Evolutionary conservation across 2,888 invertebrate species (phyloP).

Genomic region (Ecdyonurus torrentis): DNA sequence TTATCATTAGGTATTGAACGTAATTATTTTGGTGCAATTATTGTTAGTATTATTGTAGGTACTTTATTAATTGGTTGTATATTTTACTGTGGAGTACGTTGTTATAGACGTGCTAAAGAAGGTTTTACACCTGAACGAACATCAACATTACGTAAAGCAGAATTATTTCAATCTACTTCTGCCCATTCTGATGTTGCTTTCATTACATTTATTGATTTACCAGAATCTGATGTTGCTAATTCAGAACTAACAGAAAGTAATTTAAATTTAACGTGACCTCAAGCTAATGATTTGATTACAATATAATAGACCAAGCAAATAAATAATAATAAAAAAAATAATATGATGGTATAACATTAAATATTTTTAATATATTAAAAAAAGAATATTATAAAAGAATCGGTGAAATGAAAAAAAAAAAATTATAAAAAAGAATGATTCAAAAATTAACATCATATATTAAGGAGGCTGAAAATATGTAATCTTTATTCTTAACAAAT

Average conservation of each 20-base stretch:
- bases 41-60: constrained; percentile 14
- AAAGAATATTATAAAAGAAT: too few relatives aligned
- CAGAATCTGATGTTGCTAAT: constrained; percentile 6
- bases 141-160: background rate
- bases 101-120: constrained; percentile 9
- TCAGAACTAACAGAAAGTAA: background rate
- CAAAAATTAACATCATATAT: too few relatives aligned
- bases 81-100: constrained; percentile 12
- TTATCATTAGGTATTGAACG: constrained; percentile 16
- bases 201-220: constrained; percentile 14
- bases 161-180: constrained; percentile 10
- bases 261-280: background rate
- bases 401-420: too few relatives aligned
- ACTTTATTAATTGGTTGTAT: constrained; percentile 13
- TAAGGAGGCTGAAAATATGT: too few relatives aligned
- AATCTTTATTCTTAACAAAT: too few relatives aligned
- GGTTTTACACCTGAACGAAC: background rate
- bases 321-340: too few relatives aligned
- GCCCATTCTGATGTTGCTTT: constrained; percentile 13
- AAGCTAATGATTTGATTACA: background rate
- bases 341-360: too few relatives aligned
- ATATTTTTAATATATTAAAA: too few relatives aligned
- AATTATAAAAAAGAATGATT: too few relatives aligned
- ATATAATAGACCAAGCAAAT: background rate
- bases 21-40: constrained; percentile 15